Evolutionary conservation across 2,113 vertebrate genomes (phyloP).

Genomic region (Gorsachius goisagi): DNA sequence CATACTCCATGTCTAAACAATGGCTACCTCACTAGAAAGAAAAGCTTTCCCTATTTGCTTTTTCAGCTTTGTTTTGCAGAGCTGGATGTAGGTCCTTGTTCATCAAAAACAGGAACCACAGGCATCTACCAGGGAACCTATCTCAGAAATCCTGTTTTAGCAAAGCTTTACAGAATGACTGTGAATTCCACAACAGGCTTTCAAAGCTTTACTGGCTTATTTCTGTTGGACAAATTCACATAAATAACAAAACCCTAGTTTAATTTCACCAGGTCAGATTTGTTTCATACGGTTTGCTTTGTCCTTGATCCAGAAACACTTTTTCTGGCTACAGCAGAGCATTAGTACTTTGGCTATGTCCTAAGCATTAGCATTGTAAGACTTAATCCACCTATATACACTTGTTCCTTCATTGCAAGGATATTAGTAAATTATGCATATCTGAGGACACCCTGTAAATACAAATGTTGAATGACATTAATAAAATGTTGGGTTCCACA

Average conservation of each 20-base stretch:
- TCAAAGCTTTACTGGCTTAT: neutral
- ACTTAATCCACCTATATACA: neutral
- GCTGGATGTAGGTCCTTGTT: neutral
- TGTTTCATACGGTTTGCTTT: neutral
- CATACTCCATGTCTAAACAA: neutral
- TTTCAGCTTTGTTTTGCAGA: neutral
- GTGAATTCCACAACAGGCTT: neutral
- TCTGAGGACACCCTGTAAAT: neutral
- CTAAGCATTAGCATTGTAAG: neutral
- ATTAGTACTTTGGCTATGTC: neutral
- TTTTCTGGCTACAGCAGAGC: neutral
- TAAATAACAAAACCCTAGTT: neutral
- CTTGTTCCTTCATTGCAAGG: neutral
- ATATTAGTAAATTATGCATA: neutral
- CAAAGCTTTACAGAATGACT: neutral
- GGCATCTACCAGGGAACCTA: neutral
- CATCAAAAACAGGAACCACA: neutral
- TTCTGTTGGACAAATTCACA: neutral
- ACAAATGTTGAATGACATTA: neutral
- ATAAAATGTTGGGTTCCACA: neutral
- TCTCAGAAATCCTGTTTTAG: neutral
- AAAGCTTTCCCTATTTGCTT: neutral
- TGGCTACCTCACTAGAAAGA: neutral
- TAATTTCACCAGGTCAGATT: neutral
- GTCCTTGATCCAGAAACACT: neutral